Evolutionary conservation across 2,888 invertebrate species (phyloP), one percentile per base, ranked within the genome.

Genomic region (Seira musarum): DNA sequence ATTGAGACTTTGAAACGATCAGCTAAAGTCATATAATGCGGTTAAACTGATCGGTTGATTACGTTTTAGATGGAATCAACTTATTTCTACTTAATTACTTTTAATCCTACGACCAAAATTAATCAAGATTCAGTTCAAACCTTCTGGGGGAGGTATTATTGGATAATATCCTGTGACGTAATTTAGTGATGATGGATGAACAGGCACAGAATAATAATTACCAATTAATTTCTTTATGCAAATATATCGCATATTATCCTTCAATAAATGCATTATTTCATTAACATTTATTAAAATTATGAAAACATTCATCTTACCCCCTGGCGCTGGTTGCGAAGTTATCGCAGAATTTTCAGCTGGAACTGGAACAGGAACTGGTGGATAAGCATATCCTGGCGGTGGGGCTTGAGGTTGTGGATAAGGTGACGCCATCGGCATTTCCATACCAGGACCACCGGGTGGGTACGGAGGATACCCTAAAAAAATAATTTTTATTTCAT

Each of bases 341-440:
- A 82, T 82, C 8, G 83, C 53, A 46, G 46, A 19, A 19, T 65
- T 69, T 30, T 73, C 71, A 22, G 60, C 19, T 6, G 68, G 67
- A 49, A 80, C 57, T 2, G 84, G 82, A 30, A 84, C 81, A 1
- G 84, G 81, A 13, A 80, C 78, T 13, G 83, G 83, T 30, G 83
- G 83, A 57, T 82, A 83, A 1, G 82, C 70, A 65, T 84, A 84
- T n/a, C 83, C 83, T 21, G 81, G 79, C 5, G 78, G 83, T 2
- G 80, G 79, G 60, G 53, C 77, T 63, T 78, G 80, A 8, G 80
- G 74, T 22, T 65, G 81, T 13, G 75, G 72, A 21, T 79, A 81
- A 21, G 53, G 74, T 17, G 53, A 19, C 76, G 67, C 49, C 81
- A 72, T 74, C 22, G 61, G 65, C 77, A 79, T 79, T 24, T 75